Percentiles rank a stretch among this genome's conserved stretches.
Conservation (phyloP, 2,113 vertebrate species). For the Poeciliopsis occidentalis region DNA sequence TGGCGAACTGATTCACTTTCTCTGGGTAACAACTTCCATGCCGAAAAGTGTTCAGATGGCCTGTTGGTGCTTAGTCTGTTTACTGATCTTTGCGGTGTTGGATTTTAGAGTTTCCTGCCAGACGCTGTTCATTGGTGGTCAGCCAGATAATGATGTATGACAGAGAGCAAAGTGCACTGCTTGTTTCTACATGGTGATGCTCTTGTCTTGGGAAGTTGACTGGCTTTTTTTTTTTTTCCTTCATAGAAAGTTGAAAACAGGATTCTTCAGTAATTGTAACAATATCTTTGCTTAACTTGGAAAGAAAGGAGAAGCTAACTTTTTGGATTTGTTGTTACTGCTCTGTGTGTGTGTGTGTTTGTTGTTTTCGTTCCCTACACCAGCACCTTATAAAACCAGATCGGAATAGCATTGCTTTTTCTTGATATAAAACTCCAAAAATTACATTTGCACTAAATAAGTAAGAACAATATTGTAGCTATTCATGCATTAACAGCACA, state of each 20-base stretch:
- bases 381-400: constrained; percentile 80
- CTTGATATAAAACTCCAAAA: constrained; percentile 34
- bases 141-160: neutral
- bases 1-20: neutral
- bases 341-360: neutral
- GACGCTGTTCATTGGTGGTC: neutral
- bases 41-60: neutral
- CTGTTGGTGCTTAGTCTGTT: neutral
- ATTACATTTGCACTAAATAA: constrained; percentile 70
- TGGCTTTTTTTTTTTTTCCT: neutral
- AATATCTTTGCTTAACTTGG: neutral
- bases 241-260: neutral
- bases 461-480: constrained; percentile 51
- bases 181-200: neutral
- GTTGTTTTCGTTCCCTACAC: constrained; percentile 61
- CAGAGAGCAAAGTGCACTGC: neutral
- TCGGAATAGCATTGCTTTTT: constrained; percentile 68
- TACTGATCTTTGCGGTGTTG: neutral
- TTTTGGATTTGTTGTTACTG: constrained; percentile 55
- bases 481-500: constrained; percentile 40
- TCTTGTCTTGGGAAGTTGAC: too few relatives aligned
- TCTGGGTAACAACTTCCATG: neutral
- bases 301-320: constrained; percentile 27
- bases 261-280: neutral
- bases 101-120: neutral